Base-by-base conservation (phyloP, 2,888 invertebrate genomes). In the Brenthis ino region DNA sequence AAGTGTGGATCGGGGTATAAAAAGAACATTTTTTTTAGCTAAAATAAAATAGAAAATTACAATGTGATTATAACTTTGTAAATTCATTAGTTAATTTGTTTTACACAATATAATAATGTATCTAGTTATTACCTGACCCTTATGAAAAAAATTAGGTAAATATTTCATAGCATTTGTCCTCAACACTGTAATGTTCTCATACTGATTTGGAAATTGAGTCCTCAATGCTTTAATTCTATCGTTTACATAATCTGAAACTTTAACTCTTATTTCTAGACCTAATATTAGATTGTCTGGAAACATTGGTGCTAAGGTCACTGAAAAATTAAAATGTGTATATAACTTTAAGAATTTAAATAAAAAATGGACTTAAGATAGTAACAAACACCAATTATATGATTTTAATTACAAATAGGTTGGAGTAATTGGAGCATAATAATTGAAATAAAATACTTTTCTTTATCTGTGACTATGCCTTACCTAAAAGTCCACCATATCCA, bases 1-100 rank as follows among this genome's bases (percentile, higher is more conserved):
- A 99, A 99, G 92, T 99, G 99, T 47, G 99, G 99, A 93, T 99
- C 99, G 33, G 99, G 99, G 88, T 99, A 99, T 20, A 99, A 93
- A 88, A 99, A 99, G 88, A 99, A 99, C 96, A 99, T 98, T 91
- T 99, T 99, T 72, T 95, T 95, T 56, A 99, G 91, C 96, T 99
- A 92, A 75, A 94, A 94, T 57, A 69, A 77, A 51, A 61, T 16
- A 69, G 56, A 57, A 54, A 54, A 12, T 55, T 64, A 56, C 55
- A 66, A 24, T 63, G 24, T 57, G 48, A 43, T 33, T 72, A 14
- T 53, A 12, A 12, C 13, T 16, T 53, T 48, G 12, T 33, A 33
- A 43, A 43, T 43, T 37, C 2, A 60, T n/a, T n/a, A 14, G 16
- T 3, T n/a, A 53, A 16, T 4, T n/a, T 16, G 1, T n/a, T n/a